Base-by-base conservation (phyloP, 2,797 vertebrate species). In the Spheniscus humboldti region DNA sequence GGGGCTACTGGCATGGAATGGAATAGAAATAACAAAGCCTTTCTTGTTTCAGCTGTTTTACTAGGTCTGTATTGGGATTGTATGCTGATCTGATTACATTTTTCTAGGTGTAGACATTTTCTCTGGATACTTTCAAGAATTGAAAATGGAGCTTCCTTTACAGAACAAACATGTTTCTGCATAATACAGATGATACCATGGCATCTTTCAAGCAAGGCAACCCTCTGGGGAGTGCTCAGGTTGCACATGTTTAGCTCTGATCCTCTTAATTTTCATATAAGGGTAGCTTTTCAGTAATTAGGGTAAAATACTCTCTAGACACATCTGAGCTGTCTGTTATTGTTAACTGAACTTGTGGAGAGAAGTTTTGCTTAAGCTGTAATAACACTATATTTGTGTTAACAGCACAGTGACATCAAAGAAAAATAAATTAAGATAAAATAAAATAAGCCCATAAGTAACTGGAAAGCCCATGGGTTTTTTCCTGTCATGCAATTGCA, bases 1-100 rank as follows among this genome's bases (percentile, higher is more conserved):
- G 25, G 9, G 41, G 13, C 4, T 90, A 62, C 14, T 83, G 31
- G 6, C 23, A 55, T 53, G n/a, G 31, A 9, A 48, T n/a, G 23
- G 75, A 97, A 94, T 53, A 95, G 94, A 95, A 96, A 87, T 63
- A 94, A 79, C 28, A 50, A 62, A 86, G 11, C 33, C 13, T 66
- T 69, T 59, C 35, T 66, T 79, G 8, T 57, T 82, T 90, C 12
- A 72, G 27, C 15, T 90, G 18, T 17, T 87, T 85, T 90, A 25
- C 18, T 89, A 48, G n/a, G 11, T 92, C 47, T 83, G n/a, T 67
- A 33, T 64, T 94, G 27, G 30, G 24, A 60, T 11, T 7, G 39
- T 59, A 18, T 25, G 48, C 68, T 76, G 47, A 67, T 50, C 71
- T 77, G 55, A 53, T 84, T 72, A 87, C 9, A 71, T 33, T 83